These are phyloP conservation scores for Neotoxoptera formosana DNA, from an alignment of 1,140 invertebrate species.

Conservation along the genomic window DNA sequence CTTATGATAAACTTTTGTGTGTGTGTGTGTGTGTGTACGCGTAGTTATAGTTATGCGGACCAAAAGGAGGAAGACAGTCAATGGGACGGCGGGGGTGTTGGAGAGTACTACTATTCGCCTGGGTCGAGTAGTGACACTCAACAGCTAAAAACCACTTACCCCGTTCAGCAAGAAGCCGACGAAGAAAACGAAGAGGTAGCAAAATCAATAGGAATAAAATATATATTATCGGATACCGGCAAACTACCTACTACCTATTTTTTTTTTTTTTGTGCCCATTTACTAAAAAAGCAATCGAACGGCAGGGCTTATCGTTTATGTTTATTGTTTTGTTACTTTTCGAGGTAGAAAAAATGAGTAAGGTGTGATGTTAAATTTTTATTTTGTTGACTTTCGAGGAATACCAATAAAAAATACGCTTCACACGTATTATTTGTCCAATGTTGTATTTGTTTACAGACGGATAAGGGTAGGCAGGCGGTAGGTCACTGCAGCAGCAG, in stretches of 20 bases:
- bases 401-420: background rate
- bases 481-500: background rate
- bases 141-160: slow-evolving; percentile 43
- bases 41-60: slow-evolving; percentile 45
- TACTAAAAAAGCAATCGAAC: background rate
- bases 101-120: slow-evolving; percentile 48
- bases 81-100: slow-evolving; percentile 46
- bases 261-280: background rate
- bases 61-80: slow-evolving; percentile 53
- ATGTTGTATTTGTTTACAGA: background rate
- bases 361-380: background rate
- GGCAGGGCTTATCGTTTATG: background rate
- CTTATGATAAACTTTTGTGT: background rate
- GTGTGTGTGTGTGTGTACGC: background rate
- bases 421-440: background rate
- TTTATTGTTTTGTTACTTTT: slow-evolving; percentile 20
- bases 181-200: slow-evolving; percentile 52
- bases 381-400: slow-evolving; percentile 24
- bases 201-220: slow-evolving; percentile 37
- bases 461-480: background rate
- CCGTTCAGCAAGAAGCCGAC: slow-evolving; percentile 43
- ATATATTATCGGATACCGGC: background rate
- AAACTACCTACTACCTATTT: background rate
- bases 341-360: background rate
- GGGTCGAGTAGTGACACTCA: slow-evolving; percentile 50